A percentile compares a stretch with the other conserved stretches of the same genome.
Evolutionary conservation across 2,888 invertebrate genomes (phyloP).

Genomic region (Euphydryas editha): DNA sequence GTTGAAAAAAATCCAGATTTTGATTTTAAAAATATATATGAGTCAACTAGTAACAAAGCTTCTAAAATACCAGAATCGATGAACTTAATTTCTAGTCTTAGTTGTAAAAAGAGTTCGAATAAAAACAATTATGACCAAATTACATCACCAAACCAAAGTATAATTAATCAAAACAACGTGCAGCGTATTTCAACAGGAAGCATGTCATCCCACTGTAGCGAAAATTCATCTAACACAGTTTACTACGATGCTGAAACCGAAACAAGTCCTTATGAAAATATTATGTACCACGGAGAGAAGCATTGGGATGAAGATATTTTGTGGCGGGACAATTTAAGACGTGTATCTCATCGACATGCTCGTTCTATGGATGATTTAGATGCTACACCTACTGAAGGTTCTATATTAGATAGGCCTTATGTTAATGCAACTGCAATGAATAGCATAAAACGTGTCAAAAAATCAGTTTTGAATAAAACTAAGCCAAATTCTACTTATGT

Average conservation of each 20-base stretch:
- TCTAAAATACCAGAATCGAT: constrained; percentile 83
- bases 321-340: constrained; percentile 91
- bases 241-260: constrained; percentile 79
- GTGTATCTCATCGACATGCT: constrained; percentile 91
- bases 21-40: constrained; percentile 89
- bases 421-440: constrained; percentile 66
- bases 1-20: constrained; percentile 87
- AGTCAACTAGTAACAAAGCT: constrained; percentile 85
- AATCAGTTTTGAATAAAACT: constrained; percentile 71
- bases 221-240: constrained; percentile 77
- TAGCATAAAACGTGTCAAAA: constrained; percentile 75
- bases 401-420: constrained; percentile 54
- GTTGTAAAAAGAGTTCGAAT: constrained; percentile 72
- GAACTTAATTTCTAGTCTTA: constrained; percentile 75
- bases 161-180: constrained; percentile 46
- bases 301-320: constrained; percentile 93
- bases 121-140: constrained; percentile 56
- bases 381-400: constrained; percentile 57
- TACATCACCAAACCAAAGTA: constrained; percentile 58
- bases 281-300: constrained; percentile 85
- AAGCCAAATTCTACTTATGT: constrained; percentile 91
- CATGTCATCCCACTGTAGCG: constrained; percentile 79
- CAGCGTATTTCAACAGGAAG: constrained; percentile 72
- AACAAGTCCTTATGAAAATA: constrained; percentile 72
- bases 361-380: constrained; percentile 93